Evolutionary conservation across 2,888 invertebrate genomes (phyloP).

Genomic region (Xestia rhomboidea): DNA sequence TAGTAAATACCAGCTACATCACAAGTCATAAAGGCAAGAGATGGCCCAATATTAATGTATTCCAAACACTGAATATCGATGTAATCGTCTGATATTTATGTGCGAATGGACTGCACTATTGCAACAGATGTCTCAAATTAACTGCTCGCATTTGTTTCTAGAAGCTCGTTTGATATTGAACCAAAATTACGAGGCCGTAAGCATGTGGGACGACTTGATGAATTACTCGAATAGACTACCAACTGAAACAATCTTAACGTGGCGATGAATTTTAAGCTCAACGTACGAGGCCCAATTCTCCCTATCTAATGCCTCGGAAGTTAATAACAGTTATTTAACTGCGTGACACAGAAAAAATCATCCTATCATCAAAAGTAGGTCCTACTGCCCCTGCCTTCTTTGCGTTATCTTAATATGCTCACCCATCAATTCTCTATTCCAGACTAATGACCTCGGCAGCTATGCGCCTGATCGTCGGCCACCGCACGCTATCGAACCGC

Average conservation of each 20-base stretch:
- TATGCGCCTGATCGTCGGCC: conserved; percentile 71
- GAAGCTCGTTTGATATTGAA: conserved; percentile 13
- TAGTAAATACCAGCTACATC: conserved; percentile 6
- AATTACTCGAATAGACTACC: no score
- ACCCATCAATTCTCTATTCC: conserved; percentile 72
- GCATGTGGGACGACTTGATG: no score
- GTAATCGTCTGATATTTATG: conserved; percentile 24
- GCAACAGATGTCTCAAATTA: conserved; percentile 33
- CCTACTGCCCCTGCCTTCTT: conserved; percentile 30
- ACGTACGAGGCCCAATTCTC: no score
- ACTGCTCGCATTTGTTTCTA: conserved; percentile 8
- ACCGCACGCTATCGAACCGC: conserved; percentile 66
- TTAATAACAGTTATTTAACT: conserved; percentile 5
- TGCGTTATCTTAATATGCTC: conserved; percentile 71
- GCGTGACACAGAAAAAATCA: conserved; percentile 24
- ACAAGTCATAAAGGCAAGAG: conserved; percentile 12
- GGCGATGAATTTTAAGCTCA: neutral
- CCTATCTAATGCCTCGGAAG: neutral
- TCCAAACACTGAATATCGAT: conserved; percentile 30
- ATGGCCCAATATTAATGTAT: conserved; percentile 37
- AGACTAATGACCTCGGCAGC: conserved; percentile 80
- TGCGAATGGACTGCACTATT: conserved; percentile 17
- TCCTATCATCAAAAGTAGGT: conserved; percentile 29
- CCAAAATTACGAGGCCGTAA: neutral
- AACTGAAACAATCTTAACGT: neutral